Percentiles rank a stretch among this genome's conserved stretches.
Evolutionary conservation across 2,797 vertebrate species (phyloP).

Genomic region (Holocentrus rufus): DNA sequence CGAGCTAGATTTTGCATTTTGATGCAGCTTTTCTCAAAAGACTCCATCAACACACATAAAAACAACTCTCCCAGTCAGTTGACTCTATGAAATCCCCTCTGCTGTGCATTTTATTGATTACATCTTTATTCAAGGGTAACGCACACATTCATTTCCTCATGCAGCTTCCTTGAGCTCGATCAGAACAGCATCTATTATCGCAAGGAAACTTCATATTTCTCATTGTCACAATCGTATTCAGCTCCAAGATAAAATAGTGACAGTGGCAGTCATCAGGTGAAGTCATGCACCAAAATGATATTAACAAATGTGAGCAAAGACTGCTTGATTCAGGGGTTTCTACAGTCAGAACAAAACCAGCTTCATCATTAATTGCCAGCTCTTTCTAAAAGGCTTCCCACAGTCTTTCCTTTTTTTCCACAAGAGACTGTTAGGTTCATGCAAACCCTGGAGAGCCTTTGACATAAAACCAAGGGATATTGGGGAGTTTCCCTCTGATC

Average conservation of each 20-base stretch:
- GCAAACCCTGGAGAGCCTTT: constrained; percentile 29
- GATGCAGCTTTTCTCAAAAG: constrained; percentile 10
- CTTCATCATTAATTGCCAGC: constrained; percentile 5
- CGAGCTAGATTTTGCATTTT: constrained; percentile 4
- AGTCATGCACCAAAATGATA: constrained; percentile 8
- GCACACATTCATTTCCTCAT: constrained; percentile 39
- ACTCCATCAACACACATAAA: neutral
- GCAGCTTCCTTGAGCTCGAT: constrained; percentile 14
- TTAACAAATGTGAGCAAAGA: neutral
- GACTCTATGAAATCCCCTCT: neutral
- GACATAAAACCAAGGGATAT: constrained; percentile 44
- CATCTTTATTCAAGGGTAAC: constrained; percentile 14
- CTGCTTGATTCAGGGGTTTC: neutral
- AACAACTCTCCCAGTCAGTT: neutral
- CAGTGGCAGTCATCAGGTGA: constrained; percentile 32
- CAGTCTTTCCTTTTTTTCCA: constrained; percentile 29
- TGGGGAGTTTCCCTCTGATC: constrained; percentile 51
- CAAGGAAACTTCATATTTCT: neutral
- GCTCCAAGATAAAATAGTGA: neutral
- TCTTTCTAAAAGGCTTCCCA: constrained; percentile 30
- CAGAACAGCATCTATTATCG: too few relatives aligned
- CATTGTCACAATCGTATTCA: neutral
- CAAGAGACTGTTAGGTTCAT: constrained; percentile 1
- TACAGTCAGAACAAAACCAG: neutral
- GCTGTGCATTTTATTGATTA: constrained; percentile 8